phyloP scores from a whole-genome alignment of 2,888 invertebrate genomes.

The Agrilus cyanescens region DNA sequence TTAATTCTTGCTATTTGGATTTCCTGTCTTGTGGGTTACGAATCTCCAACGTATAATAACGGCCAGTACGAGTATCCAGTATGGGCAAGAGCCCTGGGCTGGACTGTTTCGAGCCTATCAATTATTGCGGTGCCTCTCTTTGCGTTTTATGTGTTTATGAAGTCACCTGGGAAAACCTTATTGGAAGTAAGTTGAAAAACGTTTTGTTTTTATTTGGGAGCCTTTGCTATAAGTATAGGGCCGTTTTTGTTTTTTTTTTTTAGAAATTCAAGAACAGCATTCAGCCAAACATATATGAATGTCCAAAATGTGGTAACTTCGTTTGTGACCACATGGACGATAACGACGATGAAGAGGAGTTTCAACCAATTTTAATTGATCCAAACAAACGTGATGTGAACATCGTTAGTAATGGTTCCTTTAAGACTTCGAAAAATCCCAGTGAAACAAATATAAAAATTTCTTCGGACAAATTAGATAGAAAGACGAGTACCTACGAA shows the following conservation, averaged over 20 bases:
- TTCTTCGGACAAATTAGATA: no score
- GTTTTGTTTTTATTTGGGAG: not conserved
- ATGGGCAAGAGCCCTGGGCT: conserved; percentile 80
- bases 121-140: conserved; percentile 77
- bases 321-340: conserved; percentile 57
- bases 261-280: conserved; percentile 69
- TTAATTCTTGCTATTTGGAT: conserved; percentile 79
- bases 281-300: conserved; percentile 65
- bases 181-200: conserved; percentile 47
- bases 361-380: conserved; percentile 13
- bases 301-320: conserved; percentile 59
- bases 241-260: conserved; percentile 23
- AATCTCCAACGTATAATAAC: conserved; percentile 73
- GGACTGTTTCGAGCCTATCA: conserved; percentile 74
- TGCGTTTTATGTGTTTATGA: conserved; percentile 57
- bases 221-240: no score
- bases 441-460: no score
- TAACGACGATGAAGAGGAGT: conserved; percentile 22
- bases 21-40: conserved; percentile 78
- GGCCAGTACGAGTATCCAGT: conserved; percentile 66
- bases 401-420: no score
- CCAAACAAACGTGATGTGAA: no score
- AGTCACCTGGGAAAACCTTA: conserved; percentile 58
- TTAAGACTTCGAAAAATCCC: no score
- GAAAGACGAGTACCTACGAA: no score